phyloP scores from a whole-genome alignment of 2,888 invertebrate genomes.

The Apamea crenata region DNA sequence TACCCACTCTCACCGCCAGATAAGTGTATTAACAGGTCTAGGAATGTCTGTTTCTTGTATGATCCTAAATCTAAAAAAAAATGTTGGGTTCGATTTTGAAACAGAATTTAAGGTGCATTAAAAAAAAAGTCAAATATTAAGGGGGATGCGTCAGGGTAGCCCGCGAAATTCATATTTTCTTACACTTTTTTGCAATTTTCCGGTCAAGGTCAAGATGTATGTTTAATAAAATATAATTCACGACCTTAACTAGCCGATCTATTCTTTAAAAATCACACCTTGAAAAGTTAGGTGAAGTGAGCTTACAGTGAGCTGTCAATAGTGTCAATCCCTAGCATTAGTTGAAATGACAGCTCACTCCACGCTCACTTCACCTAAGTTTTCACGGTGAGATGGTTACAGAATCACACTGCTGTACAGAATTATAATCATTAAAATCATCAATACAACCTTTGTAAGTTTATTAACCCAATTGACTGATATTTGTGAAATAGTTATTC shows the following conservation, averaged over 20 bases:
- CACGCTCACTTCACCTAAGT: too few species aligned
- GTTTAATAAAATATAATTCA: too few species aligned
- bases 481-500: neutral
- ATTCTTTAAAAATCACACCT: too few species aligned
- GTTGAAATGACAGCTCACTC: too few species aligned
- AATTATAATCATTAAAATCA: neutral
- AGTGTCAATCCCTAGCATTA: too few species aligned
- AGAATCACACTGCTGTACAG: too few species aligned
- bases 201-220: neutral
- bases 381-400: too few species aligned
- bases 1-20: constrained; percentile 88
- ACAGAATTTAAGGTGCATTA: too few species aligned
- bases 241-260: too few species aligned
- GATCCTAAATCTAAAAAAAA: constrained; percentile 61
- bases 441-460: neutral
- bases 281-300: too few species aligned
- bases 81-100: neutral
- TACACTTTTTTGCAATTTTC: neutral
- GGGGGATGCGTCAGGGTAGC: neutral
- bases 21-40: constrained; percentile 88
- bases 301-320: too few species aligned
- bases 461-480: neutral
- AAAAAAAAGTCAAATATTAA: neutral
- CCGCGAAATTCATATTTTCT: neutral
- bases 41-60: constrained; percentile 87